These are phyloP conservation scores for Eciton burchellii DNA, from an alignment of 1,140 invertebrate species.

Conservation along the genomic window DNA sequence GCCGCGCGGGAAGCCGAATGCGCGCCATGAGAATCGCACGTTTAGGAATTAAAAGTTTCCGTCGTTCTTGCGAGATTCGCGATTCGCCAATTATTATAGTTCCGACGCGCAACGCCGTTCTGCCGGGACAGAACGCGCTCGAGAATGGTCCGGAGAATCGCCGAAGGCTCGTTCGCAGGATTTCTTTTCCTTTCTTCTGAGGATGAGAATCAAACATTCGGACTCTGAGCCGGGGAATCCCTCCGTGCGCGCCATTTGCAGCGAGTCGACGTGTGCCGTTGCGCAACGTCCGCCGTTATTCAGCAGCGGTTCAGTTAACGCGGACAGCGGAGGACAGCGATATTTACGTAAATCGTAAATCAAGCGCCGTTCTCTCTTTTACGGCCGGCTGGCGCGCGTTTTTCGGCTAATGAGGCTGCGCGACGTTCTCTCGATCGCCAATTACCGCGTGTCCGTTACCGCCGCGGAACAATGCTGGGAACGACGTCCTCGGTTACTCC, in stretches of 20 bases:
- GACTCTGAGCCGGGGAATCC: slow-evolving; percentile 13
- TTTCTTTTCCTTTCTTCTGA: too few relatives aligned
- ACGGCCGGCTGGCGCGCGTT: slow-evolving; percentile 1
- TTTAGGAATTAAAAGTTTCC: slow-evolving; percentile 27
- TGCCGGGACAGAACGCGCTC: not conserved
- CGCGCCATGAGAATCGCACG: slow-evolving; percentile 54
- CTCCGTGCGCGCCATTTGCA: not conserved
- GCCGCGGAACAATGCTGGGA: slow-evolving; percentile 35
- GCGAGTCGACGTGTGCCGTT: slow-evolving; percentile 18
- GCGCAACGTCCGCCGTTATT: slow-evolving; percentile 47
- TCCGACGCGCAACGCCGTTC: not conserved
- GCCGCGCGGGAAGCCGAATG: too few relatives aligned
- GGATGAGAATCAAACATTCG: slow-evolving; percentile 16
- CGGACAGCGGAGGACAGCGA: not conserved
- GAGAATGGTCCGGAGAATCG: not conserved
- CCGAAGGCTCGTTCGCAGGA: not conserved
- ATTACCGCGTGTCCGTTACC: slow-evolving; percentile 8
- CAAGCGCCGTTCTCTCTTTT: not conserved
- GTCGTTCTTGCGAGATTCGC: slow-evolving; percentile 27
- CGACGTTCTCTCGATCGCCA: not conserved
- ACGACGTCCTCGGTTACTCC: slow-evolving; percentile 34
- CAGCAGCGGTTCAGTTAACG: not conserved
- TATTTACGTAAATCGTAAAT: slow-evolving; percentile 27
- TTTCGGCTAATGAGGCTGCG: slow-evolving; percentile 33
- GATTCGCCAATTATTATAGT: not conserved